Conservation (phyloP, 2,888 invertebrate genomes). For the Sisyra nigra region DNA sequence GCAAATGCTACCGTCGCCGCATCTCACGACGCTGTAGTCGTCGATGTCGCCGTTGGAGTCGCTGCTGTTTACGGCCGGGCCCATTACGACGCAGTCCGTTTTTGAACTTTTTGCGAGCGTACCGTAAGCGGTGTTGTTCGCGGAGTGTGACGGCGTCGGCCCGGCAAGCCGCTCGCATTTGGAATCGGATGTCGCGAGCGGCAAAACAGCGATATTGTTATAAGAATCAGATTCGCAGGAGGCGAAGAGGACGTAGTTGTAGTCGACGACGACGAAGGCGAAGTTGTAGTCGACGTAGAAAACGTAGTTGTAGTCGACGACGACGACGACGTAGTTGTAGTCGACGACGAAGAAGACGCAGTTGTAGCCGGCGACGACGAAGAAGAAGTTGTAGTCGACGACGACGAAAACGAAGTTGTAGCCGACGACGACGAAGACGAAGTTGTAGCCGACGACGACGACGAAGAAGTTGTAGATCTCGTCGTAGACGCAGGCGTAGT, state of each 20-base stretch:
- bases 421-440: neutral
- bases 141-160: neutral
- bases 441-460: neutral
- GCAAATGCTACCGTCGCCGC: too few relatives aligned
- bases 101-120: neutral
- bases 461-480: neutral
- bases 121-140: neutral
- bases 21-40: too few relatives aligned
- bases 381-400: neutral
- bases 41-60: too few relatives aligned
- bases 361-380: neutral
- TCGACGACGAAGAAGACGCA: neutral
- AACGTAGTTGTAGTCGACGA: neutral
- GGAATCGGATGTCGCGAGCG: neutral
- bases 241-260: slow-evolving; percentile 1
- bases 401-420: neutral
- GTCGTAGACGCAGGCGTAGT: neutral
- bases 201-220: neutral
- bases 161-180: neutral
- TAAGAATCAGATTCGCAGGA: neutral
- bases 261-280: slow-evolving; percentile 1
- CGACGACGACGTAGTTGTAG: neutral
- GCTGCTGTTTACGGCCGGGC: neutral
- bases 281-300: neutral
- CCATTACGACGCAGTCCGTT: neutral